These are phyloP conservation scores for Diarsia rubi DNA, from an alignment of 2,888 invertebrate species.

Conservation along the genomic window DNA sequence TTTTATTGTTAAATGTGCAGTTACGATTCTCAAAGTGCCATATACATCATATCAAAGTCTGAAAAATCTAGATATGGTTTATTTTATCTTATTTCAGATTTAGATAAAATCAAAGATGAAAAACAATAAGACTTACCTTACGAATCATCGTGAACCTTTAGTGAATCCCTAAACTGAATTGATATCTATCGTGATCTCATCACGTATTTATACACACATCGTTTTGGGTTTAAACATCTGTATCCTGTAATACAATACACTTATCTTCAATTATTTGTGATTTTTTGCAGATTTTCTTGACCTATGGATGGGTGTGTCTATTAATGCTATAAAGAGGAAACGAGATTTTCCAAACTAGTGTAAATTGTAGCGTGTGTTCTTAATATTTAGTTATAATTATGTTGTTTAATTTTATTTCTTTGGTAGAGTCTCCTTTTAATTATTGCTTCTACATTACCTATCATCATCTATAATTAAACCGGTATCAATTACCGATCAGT, in stretches of 20 bases:
- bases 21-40: background rate
- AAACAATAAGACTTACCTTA: conserved; percentile 76
- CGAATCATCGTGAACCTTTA: conserved; percentile 80
- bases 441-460: background rate
- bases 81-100: background rate
- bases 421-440: background rate
- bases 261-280: conserved; percentile 70
- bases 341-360: conserved; percentile 56
- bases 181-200: conserved; percentile 70
- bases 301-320: conserved; percentile 70
- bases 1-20: background rate
- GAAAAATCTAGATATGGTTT: background rate
- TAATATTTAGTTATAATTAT: conserved; percentile 5
- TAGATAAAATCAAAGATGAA: conserved; percentile 23
- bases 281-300: conserved; percentile 70
- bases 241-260: conserved; percentile 72
- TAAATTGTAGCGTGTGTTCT: conserved; percentile 39
- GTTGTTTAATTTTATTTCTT: background rate
- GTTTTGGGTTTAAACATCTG: conserved; percentile 75
- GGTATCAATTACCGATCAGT: background rate
- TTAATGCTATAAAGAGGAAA: conserved; percentile 66
- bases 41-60: background rate
- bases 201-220: conserved; percentile 79
- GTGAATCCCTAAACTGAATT: conserved; percentile 72
- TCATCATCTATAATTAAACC: background rate